A percentile compares a stretch with the other conserved stretches of the same genome.
These are phyloP conservation scores for Listronotus bonariensis DNA, from an alignment of 1,140 invertebrate genomes.

Conservation along the genomic window DNA sequence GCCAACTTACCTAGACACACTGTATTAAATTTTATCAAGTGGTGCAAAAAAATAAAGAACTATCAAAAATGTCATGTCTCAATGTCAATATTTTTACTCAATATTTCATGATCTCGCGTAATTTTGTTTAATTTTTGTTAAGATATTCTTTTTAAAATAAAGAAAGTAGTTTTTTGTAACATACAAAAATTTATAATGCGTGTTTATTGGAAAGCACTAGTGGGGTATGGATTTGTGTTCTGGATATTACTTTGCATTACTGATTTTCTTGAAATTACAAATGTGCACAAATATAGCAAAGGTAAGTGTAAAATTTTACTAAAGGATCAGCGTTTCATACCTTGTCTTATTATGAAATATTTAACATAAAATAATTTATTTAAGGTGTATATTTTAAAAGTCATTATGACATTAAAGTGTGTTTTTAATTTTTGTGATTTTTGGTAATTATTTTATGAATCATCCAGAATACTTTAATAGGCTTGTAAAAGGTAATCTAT, in stretches of 20 bases:
- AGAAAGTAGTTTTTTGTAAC: background rate
- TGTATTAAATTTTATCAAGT: too few species aligned
- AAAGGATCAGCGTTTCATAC: too few species aligned
- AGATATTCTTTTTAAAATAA: too few species aligned
- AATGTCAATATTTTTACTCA: too few species aligned
- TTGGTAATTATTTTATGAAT: slow-evolving; percentile 2
- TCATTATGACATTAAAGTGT: background rate
- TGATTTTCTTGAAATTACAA: slow-evolving; percentile 34
- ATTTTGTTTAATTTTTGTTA: too few species aligned
- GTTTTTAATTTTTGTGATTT: slow-evolving; percentile 1
- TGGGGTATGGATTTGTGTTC: slow-evolving; percentile 39
- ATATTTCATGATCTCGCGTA: too few species aligned
- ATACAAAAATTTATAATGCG: slow-evolving; percentile 34
- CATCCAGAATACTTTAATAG: slow-evolving; percentile 17
- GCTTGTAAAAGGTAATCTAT: slow-evolving; percentile 1
- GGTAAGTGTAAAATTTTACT: slow-evolving; percentile 7
- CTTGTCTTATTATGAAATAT: too few species aligned
- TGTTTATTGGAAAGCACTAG: slow-evolving; percentile 41
- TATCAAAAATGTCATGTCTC: too few species aligned
- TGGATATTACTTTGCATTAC: slow-evolving; percentile 40
- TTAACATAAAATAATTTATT: too few species aligned
- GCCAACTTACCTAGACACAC: too few species aligned
- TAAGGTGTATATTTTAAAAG: too few species aligned
- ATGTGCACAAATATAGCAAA: slow-evolving; percentile 23
- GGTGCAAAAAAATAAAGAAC: too few species aligned